Evolutionary conservation across 2,113 vertebrate genomes (phyloP), one percentile per base, ranked within the genome.

Genomic region (Engraulis encrasicolus): DNA sequence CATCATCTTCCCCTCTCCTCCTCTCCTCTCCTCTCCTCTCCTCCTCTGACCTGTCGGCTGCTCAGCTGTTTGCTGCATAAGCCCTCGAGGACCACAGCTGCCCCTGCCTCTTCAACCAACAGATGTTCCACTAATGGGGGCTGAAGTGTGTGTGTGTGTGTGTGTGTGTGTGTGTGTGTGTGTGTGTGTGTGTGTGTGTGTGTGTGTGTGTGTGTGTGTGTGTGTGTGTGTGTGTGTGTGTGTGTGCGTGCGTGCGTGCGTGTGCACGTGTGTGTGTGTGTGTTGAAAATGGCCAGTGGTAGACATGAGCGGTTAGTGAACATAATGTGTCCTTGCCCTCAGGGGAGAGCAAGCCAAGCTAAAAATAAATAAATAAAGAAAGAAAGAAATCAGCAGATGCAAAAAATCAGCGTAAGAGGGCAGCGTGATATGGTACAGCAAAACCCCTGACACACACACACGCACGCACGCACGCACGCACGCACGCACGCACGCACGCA

Each of bases 1-100:
- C 40, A 3, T 45, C 48, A 17, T 86, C 17, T 2, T 82, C 81
- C 61, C 50, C 81, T 23, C 20, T 87, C 82, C 58, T 74, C 34
- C 11, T n/a, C 34, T 81, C 20, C 5, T 2, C 6, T 11, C n/a
- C 81, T 50, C 87, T n/a, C n/a, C n/a, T n/a, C n/a, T n/a, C n/a
- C n/a, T n/a, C 79, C 52, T 45, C 40, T 45, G 40, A n/a, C n/a
- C n/a, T 45, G 66, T 14, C 17, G 15, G 66, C 31, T 74, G 66
- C 66, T 54, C 83, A 84, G 83, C 83, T 84, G 83, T 84, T 50
- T 48, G 45, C 2, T 34, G 66, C 2, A 74, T 14, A 74, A 74
- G 12, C 66, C 66, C 66, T 27, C 31, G 66, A 74, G 66, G 66
- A 23, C 34, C 15, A 34, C 66, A 74, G 66, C 66, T 74, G 66